Conservation (phyloP, 2,797 vertebrate species). For the Lacerta bilineata region DNA sequence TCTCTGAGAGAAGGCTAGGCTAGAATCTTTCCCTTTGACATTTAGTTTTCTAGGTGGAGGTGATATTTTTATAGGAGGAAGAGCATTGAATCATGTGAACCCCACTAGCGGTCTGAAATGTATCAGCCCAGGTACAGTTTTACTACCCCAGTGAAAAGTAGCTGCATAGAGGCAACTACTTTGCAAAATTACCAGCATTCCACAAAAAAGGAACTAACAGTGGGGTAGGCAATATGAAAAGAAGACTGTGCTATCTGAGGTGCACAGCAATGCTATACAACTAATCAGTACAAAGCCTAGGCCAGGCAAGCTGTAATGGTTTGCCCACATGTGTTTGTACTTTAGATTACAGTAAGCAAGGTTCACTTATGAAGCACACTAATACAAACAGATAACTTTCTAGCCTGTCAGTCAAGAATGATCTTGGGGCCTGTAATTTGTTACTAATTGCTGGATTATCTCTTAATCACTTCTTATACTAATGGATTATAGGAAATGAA, state of each 20-base stretch:
- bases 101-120: background rate
- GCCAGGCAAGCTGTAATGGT: constrained; percentile 6
- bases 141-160: background rate
- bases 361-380: constrained; percentile 52
- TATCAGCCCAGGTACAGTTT: background rate
- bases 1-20: no score
- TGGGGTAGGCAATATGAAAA: background rate
- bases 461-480: constrained; percentile 70
- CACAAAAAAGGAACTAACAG: background rate
- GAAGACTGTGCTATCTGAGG: background rate
- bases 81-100: background rate
- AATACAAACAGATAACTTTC: constrained; percentile 68
- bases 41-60: background rate
- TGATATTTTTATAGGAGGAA: background rate
- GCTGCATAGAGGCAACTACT: background rate
- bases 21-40: background rate
- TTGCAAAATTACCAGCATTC: constrained; percentile 5
- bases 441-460: constrained; percentile 72
- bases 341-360: constrained; percentile 66
- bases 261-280: background rate
- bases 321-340: constrained; percentile 58
- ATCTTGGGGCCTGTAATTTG: constrained; percentile 55
- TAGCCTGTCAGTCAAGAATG: constrained; percentile 57
- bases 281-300: background rate
- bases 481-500: constrained; percentile 60